phyloP scores from a whole-genome alignment of 2,797 vertebrate genomes.

The Sebastolobus altivelis region DNA sequence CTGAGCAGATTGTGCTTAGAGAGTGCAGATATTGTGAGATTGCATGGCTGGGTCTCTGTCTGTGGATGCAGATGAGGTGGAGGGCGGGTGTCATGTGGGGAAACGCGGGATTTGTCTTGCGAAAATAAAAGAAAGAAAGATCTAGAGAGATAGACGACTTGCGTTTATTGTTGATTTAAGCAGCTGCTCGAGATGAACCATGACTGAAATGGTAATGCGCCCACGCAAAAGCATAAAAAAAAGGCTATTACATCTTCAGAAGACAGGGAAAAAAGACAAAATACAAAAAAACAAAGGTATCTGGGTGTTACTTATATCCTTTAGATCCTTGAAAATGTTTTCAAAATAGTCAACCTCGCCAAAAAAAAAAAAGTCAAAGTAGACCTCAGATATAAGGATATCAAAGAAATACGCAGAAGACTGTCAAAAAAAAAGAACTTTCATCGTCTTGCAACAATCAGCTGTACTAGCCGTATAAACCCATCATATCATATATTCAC shows the following conservation, averaged over 20 bases:
- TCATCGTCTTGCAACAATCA: slow-evolving; percentile 14
- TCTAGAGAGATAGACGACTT: background rate
- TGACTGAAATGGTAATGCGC: slow-evolving; percentile 9
- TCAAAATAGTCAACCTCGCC: slow-evolving; percentile 20
- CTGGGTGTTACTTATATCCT: slow-evolving; percentile 3
- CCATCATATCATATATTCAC: background rate
- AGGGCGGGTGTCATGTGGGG: background rate
- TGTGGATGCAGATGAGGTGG: slow-evolving; percentile 39
- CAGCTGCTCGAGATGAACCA: background rate
- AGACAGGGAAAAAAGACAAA: background rate
- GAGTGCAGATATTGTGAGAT: slow-evolving; percentile 36
- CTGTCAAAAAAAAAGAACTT: slow-evolving; percentile 3
- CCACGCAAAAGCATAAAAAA: background rate
- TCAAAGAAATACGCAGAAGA: slow-evolving; percentile 22
- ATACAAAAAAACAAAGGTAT: slow-evolving; percentile 24
- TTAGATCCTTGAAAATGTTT: slow-evolving; percentile 34
- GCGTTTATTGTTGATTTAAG: slow-evolving; percentile 19
- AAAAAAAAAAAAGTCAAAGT: slow-evolving; percentile 15
- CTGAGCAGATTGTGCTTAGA: slow-evolving; percentile 52
- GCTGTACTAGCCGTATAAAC: background rate
- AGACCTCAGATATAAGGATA: slow-evolving; percentile 22
- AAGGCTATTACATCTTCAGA: slow-evolving; percentile 7
- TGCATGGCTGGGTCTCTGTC: slow-evolving; percentile 41
- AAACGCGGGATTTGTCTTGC: slow-evolving; percentile 1
- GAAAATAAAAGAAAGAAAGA: background rate